Conservation (phyloP, 37 sponge, comb jelly and placozoan species). For the Ianthella basta region DNA sequence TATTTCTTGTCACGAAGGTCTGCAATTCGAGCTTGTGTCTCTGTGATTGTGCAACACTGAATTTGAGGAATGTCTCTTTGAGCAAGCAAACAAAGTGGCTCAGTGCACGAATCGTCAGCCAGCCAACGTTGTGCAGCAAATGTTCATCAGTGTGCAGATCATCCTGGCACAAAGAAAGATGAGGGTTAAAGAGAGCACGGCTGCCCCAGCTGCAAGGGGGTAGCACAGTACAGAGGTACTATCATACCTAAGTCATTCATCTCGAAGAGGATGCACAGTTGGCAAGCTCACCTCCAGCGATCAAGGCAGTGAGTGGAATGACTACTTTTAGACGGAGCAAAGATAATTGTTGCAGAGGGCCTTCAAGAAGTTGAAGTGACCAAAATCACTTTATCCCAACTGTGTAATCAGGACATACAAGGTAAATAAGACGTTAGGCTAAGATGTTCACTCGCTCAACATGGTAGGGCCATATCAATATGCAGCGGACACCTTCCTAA, state of each 20-base stretch:
- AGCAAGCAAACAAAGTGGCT: conserved; percentile 12
- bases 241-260: conserved; percentile 7
- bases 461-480: neutral
- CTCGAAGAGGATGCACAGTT: neutral
- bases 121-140: conserved; percentile 22
- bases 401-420: too few species aligned
- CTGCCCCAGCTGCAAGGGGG: neutral
- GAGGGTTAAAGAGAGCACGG: conserved; percentile 1
- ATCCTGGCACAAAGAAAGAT: neutral
- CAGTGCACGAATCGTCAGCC: conserved; percentile 34
- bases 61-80: conserved; percentile 38
- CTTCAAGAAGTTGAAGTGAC: too few species aligned
- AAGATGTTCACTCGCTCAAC: too few species aligned
- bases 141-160: conserved; percentile 25
- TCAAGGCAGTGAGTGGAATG: too few species aligned
- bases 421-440: too few species aligned
- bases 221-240: conserved; percentile 11
- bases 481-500: neutral
- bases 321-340: too few species aligned
- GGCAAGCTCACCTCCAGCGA: conserved; percentile 29
- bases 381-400: too few species aligned
- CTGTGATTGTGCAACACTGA: conserved; percentile 33
- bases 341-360: too few species aligned
- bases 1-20: conserved; percentile 1
- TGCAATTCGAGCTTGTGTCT: conserved; percentile 13